A percentile compares a stretch with the other conserved stretches of the same genome.
phyloP scores from a whole-genome alignment of 2,888 invertebrate genomes.

The Flexamia atlantica region DNA sequence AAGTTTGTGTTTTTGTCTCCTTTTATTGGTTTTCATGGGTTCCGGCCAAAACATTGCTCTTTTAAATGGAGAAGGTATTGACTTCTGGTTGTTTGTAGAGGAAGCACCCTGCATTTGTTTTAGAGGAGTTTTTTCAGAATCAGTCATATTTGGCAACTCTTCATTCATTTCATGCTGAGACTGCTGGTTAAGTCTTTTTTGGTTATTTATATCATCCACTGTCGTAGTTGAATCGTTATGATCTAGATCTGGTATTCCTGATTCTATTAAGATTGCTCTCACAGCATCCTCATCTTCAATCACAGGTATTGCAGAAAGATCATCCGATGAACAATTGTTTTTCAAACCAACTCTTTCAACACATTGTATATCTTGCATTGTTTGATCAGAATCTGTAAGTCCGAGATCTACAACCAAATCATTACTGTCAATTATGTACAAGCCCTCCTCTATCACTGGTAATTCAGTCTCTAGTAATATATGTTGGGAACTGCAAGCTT shows the following conservation, averaged over 20 bases:
- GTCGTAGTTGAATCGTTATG: background rate
- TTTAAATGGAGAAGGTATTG: constrained; percentile 24
- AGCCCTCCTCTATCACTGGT: background rate
- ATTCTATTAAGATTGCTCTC: background rate
- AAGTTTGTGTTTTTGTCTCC: background rate
- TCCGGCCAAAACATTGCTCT: constrained; percentile 6
- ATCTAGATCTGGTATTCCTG: background rate
- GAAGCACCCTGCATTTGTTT: too few relatives aligned
- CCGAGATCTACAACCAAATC: background rate
- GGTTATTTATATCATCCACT: background rate
- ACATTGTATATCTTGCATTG: background rate
- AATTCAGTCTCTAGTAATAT: background rate
- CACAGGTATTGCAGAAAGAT: background rate
- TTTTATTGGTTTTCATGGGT: background rate
- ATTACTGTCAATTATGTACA: background rate
- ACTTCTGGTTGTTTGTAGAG: background rate
- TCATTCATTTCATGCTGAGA: background rate
- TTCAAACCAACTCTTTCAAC: background rate
- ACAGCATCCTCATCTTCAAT: background rate
- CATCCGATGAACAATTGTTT: constrained; percentile 12
- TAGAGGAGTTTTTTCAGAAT: too few relatives aligned
- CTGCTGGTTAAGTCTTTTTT: background rate
- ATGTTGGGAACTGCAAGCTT: background rate
- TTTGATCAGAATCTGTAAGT: background rate
- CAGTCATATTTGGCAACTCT: too few relatives aligned